These are phyloP conservation scores for Dolichomitus sp. DNA, from an alignment of 2,888 invertebrate genomes.

Conservation along the genomic window DNA sequence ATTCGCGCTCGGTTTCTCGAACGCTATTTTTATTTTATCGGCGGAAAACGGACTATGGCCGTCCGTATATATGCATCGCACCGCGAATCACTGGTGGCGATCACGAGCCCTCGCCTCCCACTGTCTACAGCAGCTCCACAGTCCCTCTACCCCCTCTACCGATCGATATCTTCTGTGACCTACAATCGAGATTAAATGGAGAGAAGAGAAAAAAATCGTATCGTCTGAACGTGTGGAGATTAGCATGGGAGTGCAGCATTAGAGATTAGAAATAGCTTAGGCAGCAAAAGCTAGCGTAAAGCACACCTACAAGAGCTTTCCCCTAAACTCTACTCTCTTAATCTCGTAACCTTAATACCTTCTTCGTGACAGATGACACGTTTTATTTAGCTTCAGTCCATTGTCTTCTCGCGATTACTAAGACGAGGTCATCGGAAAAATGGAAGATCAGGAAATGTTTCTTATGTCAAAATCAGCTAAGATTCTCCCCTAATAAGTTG, in stretches of 20 bases:
- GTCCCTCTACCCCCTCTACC: conserved; percentile 33
- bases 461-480: too few relatives aligned
- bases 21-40: conserved; percentile 67
- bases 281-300: conserved; percentile 39
- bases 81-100: conserved; percentile 55
- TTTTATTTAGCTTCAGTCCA: background rate
- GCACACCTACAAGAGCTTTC: conserved; percentile 12
- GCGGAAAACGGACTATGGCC: conserved; percentile 58
- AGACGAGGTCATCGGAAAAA: too few relatives aligned
- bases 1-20: conserved; percentile 40
- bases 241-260: conserved; percentile 41
- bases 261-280: conserved; percentile 44
- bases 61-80: conserved; percentile 14
- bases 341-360: background rate
- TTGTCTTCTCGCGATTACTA: background rate
- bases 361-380: background rate
- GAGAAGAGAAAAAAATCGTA: conserved; percentile 40
- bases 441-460: too few relatives aligned
- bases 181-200: conserved; percentile 68
- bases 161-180: conserved; percentile 73
- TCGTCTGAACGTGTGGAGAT: conserved; percentile 48
- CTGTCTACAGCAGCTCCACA: conserved; percentile 43
- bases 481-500: too few relatives aligned
- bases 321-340: conserved; percentile 28
- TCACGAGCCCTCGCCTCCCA: conserved; percentile 50